Conservation (phyloP, 2,888 invertebrate species). For the Timema podura region DNA sequence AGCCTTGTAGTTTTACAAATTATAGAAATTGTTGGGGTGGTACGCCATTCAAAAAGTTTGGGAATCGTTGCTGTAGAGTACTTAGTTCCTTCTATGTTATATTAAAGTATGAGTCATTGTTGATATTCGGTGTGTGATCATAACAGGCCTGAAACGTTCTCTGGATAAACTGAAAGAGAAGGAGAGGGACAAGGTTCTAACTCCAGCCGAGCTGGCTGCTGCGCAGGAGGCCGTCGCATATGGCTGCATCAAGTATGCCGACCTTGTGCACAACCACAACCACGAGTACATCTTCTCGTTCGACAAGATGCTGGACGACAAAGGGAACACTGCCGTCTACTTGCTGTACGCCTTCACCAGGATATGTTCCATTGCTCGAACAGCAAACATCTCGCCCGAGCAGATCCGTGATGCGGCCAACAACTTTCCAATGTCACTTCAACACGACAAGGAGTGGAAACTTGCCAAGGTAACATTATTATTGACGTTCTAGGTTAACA, state of each 20-base stretch:
- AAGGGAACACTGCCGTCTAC: constrained; percentile 98
- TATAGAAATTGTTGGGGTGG: no score
- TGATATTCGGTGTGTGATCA: constrained; percentile 1
- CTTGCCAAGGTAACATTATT: constrained; percentile 64
- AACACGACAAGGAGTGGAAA: constrained; percentile 93
- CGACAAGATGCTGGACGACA: constrained; percentile 98
- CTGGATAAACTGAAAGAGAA: constrained; percentile 82
- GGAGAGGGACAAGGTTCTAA: constrained; percentile 77
- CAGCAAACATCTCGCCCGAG: constrained; percentile 62
- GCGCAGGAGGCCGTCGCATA: constrained; percentile 93
- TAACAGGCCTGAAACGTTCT: constrained; percentile 65
- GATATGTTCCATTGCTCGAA: constrained; percentile 85
- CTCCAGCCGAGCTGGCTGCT: constrained; percentile 69
- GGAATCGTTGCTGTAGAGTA: no score
- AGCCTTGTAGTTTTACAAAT: no score
- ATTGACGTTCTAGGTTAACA: no score
- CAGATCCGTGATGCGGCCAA: constrained; percentile 59
- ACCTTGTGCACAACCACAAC: constrained; percentile 86
- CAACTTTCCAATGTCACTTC: constrained; percentile 60
- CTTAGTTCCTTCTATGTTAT: no score
- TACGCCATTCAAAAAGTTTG: no score
- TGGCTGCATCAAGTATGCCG: constrained; percentile 98
- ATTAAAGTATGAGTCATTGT: background rate
- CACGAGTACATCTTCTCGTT: constrained; percentile 98
- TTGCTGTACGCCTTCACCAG: constrained; percentile 91